Conservation (phyloP, 2,888 invertebrate genomes). For the Malthinus seriepunctatus region DNA sequence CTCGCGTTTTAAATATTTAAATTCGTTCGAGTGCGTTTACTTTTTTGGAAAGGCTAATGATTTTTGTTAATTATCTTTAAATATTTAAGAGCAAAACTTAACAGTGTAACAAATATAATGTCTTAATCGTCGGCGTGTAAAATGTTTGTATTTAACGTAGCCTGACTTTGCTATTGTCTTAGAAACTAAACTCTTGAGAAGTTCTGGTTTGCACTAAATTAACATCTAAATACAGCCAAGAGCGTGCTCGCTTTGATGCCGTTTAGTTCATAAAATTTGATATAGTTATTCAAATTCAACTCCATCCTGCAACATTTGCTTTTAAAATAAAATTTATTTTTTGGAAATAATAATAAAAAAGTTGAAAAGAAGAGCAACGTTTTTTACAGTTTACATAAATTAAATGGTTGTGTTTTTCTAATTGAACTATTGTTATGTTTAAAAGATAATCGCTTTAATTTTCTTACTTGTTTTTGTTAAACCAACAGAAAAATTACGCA, state of each 20-base stretch:
- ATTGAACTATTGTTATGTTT: no score
- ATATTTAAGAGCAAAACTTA: conserved; percentile 8
- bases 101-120: conserved; percentile 28
- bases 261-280: conserved; percentile 30
- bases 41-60: no score
- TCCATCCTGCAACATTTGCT: conserved; percentile 26
- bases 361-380: no score
- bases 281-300: conserved; percentile 24
- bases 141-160: conserved; percentile 56
- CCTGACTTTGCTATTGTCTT: conserved; percentile 52
- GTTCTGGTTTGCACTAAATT: conserved; percentile 51
- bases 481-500: no score
- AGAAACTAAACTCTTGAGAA: conserved; percentile 48
- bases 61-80: neutral
- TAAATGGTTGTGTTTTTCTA: no score
- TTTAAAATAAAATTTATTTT: no score
- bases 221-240: conserved; percentile 48
- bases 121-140: conserved; percentile 50
- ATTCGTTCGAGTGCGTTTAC: no score
- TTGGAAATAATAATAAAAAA: no score
- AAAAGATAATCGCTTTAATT: no score
- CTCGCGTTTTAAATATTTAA: no score
- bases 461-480: no score
- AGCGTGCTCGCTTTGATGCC: conserved; percentile 29
- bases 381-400: no score